Evolutionary conservation across 92 coral and sea anemone genomes (phyloP).

Genomic region (Heliopora coerulea): DNA sequence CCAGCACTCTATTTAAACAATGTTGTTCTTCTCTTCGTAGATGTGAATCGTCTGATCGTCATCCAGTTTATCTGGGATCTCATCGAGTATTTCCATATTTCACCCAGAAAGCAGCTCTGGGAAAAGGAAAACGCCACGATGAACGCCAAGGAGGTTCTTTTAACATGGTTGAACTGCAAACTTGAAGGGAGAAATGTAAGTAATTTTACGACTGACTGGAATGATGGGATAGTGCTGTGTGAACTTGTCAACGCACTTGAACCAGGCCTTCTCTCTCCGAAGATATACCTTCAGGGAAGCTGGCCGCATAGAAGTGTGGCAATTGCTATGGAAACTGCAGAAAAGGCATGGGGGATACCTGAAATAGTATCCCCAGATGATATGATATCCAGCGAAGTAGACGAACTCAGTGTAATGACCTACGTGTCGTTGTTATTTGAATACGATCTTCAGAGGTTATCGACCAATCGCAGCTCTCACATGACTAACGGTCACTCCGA

Average conservation of each 20-base stretch:
- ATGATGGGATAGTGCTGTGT: constrained; percentile 79
- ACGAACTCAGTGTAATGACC: constrained; percentile 88
- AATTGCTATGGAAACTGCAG: constrained; percentile 90
- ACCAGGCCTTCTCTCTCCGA: constrained; percentile 69
- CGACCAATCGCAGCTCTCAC: constrained; percentile 17
- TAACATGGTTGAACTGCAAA: constrained; percentile 82
- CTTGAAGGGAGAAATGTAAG: constrained; percentile 67
- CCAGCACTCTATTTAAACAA: too few species aligned
- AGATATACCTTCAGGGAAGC: constrained; percentile 62
- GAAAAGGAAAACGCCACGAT: constrained; percentile 43
- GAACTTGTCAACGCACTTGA: constrained; percentile 87
- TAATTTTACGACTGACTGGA: constrained; percentile 91
- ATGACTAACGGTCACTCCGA: constrained; percentile 25
- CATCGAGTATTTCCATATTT: constrained; percentile 63
- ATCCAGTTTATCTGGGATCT: constrained; percentile 77
- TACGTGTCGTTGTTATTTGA: constrained; percentile 90
- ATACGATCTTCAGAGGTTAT: constrained; percentile 54
- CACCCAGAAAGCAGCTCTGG: constrained; percentile 64
- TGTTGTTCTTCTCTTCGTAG: constrained; percentile 51
- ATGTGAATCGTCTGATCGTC: constrained; percentile 52
- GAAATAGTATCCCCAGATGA: constrained; percentile 91
- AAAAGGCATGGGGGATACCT: constrained; percentile 92
- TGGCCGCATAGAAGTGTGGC: constrained; percentile 80
- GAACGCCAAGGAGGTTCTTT: constrained; percentile 72
- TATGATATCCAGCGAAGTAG: constrained; percentile 73